phyloP scores from a whole-genome alignment of 2,113 vertebrate genomes.

The Dendropsophus ebraccatus region DNA sequence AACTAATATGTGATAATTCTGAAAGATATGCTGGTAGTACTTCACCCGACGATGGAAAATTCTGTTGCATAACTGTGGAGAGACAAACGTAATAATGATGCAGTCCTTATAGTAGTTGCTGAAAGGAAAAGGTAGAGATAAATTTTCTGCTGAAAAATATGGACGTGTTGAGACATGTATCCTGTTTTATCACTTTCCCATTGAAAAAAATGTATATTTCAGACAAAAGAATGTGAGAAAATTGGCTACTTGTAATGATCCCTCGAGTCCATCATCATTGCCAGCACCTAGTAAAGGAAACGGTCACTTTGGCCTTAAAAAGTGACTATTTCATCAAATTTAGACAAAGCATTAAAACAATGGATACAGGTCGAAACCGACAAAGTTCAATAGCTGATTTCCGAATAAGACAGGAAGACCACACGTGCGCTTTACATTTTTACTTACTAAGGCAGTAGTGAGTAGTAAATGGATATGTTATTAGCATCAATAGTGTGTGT shows the following conservation, averaged over 20 bases:
- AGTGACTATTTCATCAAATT: slow-evolving; percentile 18
- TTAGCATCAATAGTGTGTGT: no score
- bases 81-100: not conserved
- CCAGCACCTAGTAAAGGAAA: not conserved
- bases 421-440: not conserved
- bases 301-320: not conserved
- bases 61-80: not conserved
- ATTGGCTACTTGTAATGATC: slow-evolving; percentile 6
- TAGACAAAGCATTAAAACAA: not conserved
- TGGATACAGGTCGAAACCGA: not conserved
- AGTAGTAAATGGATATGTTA: no score
- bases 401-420: not conserved
- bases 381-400: not conserved
- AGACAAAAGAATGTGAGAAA: slow-evolving; percentile 20
- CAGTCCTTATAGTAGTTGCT: not conserved
- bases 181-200: slow-evolving; percentile 24
- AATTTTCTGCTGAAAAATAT: slow-evolving; percentile 33
- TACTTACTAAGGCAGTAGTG: not conserved
- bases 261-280: not conserved
- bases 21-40: not conserved
- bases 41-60: not conserved
- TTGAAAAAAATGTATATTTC: slow-evolving; percentile 2
- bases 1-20: not conserved
- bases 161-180: slow-evolving; percentile 33
- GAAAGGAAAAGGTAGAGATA: slow-evolving; percentile 34